Conservation (phyloP, 2,113 vertebrate genomes). For the Ciconia stormi region DNA sequence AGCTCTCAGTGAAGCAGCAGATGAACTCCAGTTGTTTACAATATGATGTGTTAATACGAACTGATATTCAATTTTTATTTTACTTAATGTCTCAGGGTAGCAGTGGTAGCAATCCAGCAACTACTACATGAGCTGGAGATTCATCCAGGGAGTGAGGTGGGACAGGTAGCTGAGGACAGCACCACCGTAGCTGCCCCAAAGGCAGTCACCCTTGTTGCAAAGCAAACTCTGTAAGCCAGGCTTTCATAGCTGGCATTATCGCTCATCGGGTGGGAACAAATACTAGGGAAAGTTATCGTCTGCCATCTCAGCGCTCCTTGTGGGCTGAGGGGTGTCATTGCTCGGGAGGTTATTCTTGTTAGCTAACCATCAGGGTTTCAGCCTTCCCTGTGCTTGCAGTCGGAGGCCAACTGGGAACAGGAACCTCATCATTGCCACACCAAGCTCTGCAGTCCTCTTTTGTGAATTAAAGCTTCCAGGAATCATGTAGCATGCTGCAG, state of each 20-base stretch:
- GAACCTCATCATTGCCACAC: neutral
- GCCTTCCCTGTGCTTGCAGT: neutral
- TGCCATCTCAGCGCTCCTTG: neutral
- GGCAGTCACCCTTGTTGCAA: neutral
- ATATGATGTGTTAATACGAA: neutral
- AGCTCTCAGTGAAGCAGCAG: neutral
- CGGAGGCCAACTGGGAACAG: neutral
- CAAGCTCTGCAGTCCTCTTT: neutral
- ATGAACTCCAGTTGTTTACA: neutral
- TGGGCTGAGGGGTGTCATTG: neutral
- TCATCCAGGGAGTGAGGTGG: neutral
- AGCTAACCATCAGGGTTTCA: neutral
- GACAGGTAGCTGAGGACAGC: neutral
- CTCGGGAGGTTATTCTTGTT: neutral
- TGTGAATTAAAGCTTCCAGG: neutral
- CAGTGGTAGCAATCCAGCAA: neutral
- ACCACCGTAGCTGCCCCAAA: neutral
- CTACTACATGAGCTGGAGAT: neutral
- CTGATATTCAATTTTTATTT: neutral
- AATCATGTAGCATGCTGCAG: neutral
- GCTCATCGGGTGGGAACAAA: neutral
- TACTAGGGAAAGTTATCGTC: neutral
- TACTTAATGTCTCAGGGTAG: neutral
- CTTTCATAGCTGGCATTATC: neutral
- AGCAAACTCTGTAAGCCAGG: neutral